Evolutionary conservation across 2,797 vertebrate species (phyloP).

Genomic region (Anguilla megastoma): DNA sequence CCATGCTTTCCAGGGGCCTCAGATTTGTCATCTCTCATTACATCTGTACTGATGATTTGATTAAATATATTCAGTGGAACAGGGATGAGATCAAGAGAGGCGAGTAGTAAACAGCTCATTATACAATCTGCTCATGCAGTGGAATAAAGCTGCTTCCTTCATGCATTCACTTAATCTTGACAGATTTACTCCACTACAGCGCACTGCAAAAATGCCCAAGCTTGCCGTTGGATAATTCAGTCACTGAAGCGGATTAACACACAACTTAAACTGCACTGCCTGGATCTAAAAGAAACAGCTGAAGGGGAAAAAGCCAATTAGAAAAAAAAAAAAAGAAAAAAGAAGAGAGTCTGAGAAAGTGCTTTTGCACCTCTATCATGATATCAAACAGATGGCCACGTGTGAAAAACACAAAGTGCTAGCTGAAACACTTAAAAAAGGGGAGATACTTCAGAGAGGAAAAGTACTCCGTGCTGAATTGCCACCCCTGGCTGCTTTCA

Average conservation of each 20-base stretch:
- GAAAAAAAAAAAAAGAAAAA: background rate
- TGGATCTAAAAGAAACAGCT: background rate
- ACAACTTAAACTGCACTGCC: constrained; percentile 2
- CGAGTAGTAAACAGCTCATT: constrained; percentile 60
- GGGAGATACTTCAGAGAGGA: background rate
- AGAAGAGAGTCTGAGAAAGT: background rate
- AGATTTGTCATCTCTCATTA: constrained; percentile 58
- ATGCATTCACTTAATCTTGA: constrained; percentile 52
- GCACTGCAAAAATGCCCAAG: constrained; percentile 40
- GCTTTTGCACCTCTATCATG: constrained; percentile 20
- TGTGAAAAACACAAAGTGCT: background rate
- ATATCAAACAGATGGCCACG: constrained; percentile 9
- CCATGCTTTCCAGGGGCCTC: constrained; percentile 41
- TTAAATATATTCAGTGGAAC: constrained; percentile 58
- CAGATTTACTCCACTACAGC: constrained; percentile 52
- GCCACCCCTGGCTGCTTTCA: background rate
- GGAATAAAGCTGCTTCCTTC: constrained; percentile 53
- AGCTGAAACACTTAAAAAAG: background rate
- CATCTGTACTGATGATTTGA: constrained; percentile 58
- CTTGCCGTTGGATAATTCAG: constrained; percentile 41
- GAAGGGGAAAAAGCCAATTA: constrained; percentile 14
- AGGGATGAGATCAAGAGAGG: constrained; percentile 44
- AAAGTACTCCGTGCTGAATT: background rate
- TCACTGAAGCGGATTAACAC: constrained; percentile 44
- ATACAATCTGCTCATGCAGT: constrained; percentile 54